These are phyloP conservation scores for Enteromius anoplus DNA, from an alignment of 2,797 vertebrate genomes.

Conservation along the genomic window DNA sequence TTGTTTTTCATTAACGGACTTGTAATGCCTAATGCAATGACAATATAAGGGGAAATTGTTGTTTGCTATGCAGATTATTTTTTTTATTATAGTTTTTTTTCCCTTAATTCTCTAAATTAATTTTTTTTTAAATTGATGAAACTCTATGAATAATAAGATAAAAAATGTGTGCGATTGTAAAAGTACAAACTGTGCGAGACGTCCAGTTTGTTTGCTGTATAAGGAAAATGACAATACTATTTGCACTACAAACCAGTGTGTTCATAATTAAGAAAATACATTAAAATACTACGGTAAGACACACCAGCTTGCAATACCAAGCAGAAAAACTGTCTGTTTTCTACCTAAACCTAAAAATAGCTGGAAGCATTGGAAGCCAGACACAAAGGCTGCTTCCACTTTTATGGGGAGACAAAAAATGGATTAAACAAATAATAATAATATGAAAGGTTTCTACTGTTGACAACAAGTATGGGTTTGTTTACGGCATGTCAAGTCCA, in stretches of 20 bases:
- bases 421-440: not conserved
- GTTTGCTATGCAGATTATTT: no score
- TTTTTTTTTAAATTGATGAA: not conserved
- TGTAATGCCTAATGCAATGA: not conserved
- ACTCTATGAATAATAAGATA: not conserved
- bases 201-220: not conserved
- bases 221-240: not conserved
- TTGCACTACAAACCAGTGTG: not conserved
- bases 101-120: no score
- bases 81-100: no score
- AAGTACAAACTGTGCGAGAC: not conserved
- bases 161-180: not conserved
- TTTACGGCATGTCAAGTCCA: slow-evolving; percentile 24
- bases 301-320: not conserved
- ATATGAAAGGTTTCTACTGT: not conserved
- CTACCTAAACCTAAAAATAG: not conserved
- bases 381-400: not conserved
- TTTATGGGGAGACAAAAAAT: not conserved
- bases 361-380: not conserved
- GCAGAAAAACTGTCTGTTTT: not conserved
- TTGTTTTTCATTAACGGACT: not conserved
- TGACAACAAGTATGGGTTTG: slow-evolving; percentile 9
- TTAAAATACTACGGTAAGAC: not conserved
- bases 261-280: not conserved
- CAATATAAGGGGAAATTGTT: no score